phyloP scores from a whole-genome alignment of 2,888 invertebrate species.

The Volucella inflata region DNA sequence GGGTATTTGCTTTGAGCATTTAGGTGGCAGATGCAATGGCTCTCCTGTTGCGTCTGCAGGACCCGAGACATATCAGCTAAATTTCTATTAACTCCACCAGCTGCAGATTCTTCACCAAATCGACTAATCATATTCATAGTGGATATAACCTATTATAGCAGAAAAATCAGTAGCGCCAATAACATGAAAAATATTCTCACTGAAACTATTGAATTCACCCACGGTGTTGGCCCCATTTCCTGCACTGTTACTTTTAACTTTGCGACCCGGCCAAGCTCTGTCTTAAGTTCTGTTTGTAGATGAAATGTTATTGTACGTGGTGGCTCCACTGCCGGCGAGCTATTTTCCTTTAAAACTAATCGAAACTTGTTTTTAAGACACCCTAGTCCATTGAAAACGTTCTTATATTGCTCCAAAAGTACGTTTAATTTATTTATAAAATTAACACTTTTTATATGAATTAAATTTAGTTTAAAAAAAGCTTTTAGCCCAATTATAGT shows the following conservation, averaged over 20 bases:
- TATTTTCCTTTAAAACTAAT: slow-evolving; percentile 29
- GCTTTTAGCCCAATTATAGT: slow-evolving; percentile 23
- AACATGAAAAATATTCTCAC: not conserved
- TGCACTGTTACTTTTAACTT: slow-evolving; percentile 4
- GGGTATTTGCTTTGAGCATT: too few species aligned
- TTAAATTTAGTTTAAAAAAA: slow-evolving; percentile 31
- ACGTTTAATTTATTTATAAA: not conserved
- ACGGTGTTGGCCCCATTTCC: slow-evolving; percentile 16
- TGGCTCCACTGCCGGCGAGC: slow-evolving; percentile 25
- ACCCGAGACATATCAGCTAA: too few species aligned
- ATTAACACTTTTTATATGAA: slow-evolving; percentile 28
- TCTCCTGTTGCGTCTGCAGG: too few species aligned
- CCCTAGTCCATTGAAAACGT: slow-evolving; percentile 18
- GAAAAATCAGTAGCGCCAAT: too few species aligned
- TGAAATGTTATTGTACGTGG: slow-evolving; percentile 44
- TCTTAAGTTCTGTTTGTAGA: slow-evolving; percentile 8
- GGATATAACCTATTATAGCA: too few species aligned
- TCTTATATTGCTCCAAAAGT: not conserved
- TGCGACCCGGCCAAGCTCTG: slow-evolving; percentile 15
- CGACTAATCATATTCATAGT: too few species aligned
- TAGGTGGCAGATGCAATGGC: too few species aligned
- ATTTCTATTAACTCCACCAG: too few species aligned
- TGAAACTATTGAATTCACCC: slow-evolving; percentile 25
- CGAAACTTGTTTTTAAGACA: slow-evolving; percentile 29
- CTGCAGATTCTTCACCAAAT: too few species aligned